These are phyloP conservation scores for Tetramorium simillimum DNA, from an alignment of 1,140 invertebrate species.

Conservation along the genomic window DNA sequence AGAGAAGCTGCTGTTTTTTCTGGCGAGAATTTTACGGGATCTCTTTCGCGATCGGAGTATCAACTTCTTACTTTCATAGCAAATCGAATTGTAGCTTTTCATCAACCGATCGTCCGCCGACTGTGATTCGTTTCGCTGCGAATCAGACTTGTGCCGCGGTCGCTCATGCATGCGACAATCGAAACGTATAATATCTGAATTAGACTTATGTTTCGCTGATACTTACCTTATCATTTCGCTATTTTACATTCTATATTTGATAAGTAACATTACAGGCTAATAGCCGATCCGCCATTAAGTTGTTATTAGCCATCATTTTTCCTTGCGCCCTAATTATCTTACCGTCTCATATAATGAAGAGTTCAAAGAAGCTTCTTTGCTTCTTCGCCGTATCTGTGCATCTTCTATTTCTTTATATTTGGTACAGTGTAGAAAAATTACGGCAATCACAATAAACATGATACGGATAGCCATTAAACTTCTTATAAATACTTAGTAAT, in stretches of 20 bases:
- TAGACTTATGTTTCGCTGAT: not conserved
- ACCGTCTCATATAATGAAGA: conserved; percentile 11
- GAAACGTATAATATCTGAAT: not conserved
- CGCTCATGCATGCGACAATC: not conserved
- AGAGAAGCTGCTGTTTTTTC: not conserved
- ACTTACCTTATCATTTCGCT: not conserved
- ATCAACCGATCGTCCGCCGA: not conserved
- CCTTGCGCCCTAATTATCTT: conserved; percentile 32
- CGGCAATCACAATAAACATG: not conserved
- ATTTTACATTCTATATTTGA: conserved; percentile 19
- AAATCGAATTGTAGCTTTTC: not conserved
- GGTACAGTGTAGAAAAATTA: not conserved
- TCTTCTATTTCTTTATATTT: not conserved
- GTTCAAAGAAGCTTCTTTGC: not conserved
- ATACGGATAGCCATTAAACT: not conserved
- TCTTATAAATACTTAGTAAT: conserved; percentile 7
- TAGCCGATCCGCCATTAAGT: not conserved
- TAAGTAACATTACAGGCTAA: not conserved
- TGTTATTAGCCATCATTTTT: conserved; percentile 21
- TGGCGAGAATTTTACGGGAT: not conserved
- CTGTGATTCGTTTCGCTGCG: not conserved
- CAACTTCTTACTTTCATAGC: conserved; percentile 12
- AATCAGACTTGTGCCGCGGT: not conserved
- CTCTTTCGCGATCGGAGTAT: not conserved
- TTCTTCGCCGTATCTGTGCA: not conserved